Base-by-base conservation (phyloP, 2,888 invertebrate genomes). In the Drosophila macrospina region DNA sequence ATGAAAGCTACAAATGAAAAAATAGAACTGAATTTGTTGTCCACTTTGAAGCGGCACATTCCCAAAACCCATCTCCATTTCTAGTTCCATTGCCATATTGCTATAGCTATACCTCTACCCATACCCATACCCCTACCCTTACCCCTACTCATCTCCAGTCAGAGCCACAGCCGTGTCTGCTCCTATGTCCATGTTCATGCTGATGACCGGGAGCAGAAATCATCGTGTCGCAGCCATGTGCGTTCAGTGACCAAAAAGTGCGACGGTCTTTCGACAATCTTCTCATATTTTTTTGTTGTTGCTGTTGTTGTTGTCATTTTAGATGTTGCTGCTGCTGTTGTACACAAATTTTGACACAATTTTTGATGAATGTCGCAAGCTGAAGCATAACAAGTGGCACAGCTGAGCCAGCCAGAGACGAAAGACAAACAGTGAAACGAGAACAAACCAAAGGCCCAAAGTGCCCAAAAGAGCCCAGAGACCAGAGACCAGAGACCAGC, bases 311-410 rank as follows among this genome's bases (percentile, higher is more conserved):
- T n/a, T n/a, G n/a, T n/a, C n/a, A n/a, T n/a, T n/a, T n/a, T n/a
- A n/a, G n/a, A 5, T 44, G 30, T 28, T 41, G 7, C 7, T 50
- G 32, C 47, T 48, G 36, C 59, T 62, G 65, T 57, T 70, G 59
- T 65, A 67, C 57, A 57, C 48, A 71, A 83, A 86, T 74, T 82
- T 70, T 80, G 86, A 82, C 86, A 82, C 82, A 86, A 73, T 82
- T 82, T 86, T 83, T 82, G 80, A 82, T 80, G 84, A 77, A 86
- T 82, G 84, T 70, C 70, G 69, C 86, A 77, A 80, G 69, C 78
- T 70, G 86, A 87, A 84, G 78, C 75, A 65, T 72, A 69, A 78
- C 72, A 80, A 75, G 73, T 72, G 67, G 78, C 60, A 55, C 70
- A 71, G 71, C 71, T 70, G 71, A 62, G 60, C 32, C 61, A 55